These are phyloP conservation scores for Bembecia ichneumoniformis DNA, from an alignment of 2,888 invertebrate genomes.

Conservation along the genomic window DNA sequence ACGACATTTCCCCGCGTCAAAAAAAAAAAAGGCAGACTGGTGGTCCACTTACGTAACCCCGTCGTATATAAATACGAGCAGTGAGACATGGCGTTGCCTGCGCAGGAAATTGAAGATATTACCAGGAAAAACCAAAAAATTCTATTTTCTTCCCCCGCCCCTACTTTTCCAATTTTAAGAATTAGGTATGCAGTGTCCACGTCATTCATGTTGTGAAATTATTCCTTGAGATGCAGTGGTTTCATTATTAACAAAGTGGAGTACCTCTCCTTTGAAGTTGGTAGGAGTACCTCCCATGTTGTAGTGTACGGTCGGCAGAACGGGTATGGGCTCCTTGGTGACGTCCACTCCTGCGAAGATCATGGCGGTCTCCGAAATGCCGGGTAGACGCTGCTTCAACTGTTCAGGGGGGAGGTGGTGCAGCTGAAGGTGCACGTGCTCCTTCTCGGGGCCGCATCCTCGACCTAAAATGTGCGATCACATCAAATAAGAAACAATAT, in stretches of 20 bases:
- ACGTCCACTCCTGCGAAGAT: slow-evolving; percentile 99
- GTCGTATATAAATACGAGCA: no score
- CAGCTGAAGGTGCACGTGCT: slow-evolving; percentile 94
- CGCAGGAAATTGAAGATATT: no score
- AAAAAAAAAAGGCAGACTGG: no score
- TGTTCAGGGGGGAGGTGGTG: slow-evolving; percentile 98
- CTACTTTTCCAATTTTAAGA: no score
- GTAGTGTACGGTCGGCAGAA: slow-evolving; percentile 99
- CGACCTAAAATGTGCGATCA: slow-evolving; percentile 61
- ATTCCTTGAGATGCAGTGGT: no score
- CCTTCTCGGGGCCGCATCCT: slow-evolving; percentile 96
- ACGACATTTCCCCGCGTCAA: no score
- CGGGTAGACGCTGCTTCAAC: slow-evolving; percentile 85
- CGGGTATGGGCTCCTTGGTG: slow-evolving; percentile 98
- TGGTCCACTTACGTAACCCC: no score
- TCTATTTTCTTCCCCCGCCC: no score
- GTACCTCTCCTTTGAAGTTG: slow-evolving; percentile 87
- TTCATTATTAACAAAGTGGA: not conserved
- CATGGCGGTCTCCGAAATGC: slow-evolving; percentile 99
- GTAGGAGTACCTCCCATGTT: slow-evolving; percentile 99
- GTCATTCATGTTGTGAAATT: no score
- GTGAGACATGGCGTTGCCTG: no score
- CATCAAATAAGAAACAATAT: not conserved
- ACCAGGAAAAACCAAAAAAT: no score
- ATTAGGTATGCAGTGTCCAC: no score